Evolutionary conservation across 2,797 vertebrate genomes (phyloP).

Genomic region (Enteromius argenteus): DNA sequence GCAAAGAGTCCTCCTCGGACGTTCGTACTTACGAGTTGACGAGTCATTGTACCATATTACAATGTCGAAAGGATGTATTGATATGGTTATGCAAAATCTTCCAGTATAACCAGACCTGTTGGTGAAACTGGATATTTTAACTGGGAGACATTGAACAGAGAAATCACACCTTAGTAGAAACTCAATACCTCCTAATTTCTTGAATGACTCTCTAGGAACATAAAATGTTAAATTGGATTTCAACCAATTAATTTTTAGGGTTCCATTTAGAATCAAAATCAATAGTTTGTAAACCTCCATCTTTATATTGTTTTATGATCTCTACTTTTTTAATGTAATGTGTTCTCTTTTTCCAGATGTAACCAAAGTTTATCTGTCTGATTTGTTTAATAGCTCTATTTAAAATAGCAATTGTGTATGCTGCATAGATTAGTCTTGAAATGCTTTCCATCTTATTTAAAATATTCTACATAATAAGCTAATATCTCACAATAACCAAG

Average conservation of each 20-base stretch:
- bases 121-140: neutral
- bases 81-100: neutral
- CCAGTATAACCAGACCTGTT: neutral
- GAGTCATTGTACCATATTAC: too few relatives aligned
- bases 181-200: neutral
- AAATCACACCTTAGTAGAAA: neutral
- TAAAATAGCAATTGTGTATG: neutral
- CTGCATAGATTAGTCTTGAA: slow-evolving; percentile 6
- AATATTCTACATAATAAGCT: neutral
- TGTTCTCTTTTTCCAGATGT: slow-evolving; percentile 22
- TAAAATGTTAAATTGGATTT: neutral
- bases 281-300: neutral
- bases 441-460: slow-evolving; percentile 21
- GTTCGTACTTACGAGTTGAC: too few relatives aligned
- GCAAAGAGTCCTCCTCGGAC: too few relatives aligned
- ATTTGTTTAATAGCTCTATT: neutral
- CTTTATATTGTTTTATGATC: neutral
- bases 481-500: too few relatives aligned
- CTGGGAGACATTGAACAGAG: neutral
- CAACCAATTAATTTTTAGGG: slow-evolving; percentile 29
- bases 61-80: too few relatives aligned
- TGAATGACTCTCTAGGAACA: neutral
- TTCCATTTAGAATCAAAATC: slow-evolving; percentile 40
- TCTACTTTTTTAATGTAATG: neutral
- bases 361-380: neutral